A percentile compares a stretch with the other conserved stretches of the same genome.
These are phyloP conservation scores for Penaeus japonicus DNA, from an alignment of 1,140 invertebrate species.

Conservation along the genomic window DNA sequence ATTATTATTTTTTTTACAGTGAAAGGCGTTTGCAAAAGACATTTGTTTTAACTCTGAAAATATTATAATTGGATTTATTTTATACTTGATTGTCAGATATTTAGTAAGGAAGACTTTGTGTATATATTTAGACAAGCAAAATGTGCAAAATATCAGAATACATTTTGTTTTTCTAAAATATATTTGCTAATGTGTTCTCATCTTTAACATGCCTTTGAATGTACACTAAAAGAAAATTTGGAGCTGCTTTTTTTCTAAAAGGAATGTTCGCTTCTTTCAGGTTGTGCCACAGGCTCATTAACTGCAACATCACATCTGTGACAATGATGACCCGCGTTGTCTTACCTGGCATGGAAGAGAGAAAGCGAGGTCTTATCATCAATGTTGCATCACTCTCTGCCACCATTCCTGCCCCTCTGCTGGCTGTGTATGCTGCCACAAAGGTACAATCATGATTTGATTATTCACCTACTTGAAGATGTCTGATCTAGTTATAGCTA, in stretches of 20 bases:
- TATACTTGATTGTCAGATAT: no score
- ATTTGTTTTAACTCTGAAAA: no score
- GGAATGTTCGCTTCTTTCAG: background rate
- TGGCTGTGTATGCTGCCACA: conserved; percentile 87
- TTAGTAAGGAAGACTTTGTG: no score
- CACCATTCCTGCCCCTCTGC: conserved; percentile 80
- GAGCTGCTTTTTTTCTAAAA: background rate
- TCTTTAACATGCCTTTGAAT: no score
- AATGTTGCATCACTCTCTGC: conserved; percentile 90
- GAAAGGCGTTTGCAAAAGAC: no score
- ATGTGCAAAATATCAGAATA: no score
- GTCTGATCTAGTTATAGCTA: background rate
- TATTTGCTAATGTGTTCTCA: no score
- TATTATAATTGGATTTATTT: no score
- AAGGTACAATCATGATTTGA: conserved; percentile 71
- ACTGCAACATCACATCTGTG: conserved; percentile 78
- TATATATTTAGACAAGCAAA: no score
- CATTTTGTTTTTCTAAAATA: no score
- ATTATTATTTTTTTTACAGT: no score
- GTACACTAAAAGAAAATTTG: no score
- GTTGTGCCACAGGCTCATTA: conserved; percentile 66
- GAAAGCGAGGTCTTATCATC: conserved; percentile 85
- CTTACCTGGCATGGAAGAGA: conserved; percentile 87
- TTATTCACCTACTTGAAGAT: background rate
- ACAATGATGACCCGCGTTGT: conserved; percentile 84